phyloP scores from a whole-genome alignment of 2,888 invertebrate genomes.

The Erebia palarica region DNA sequence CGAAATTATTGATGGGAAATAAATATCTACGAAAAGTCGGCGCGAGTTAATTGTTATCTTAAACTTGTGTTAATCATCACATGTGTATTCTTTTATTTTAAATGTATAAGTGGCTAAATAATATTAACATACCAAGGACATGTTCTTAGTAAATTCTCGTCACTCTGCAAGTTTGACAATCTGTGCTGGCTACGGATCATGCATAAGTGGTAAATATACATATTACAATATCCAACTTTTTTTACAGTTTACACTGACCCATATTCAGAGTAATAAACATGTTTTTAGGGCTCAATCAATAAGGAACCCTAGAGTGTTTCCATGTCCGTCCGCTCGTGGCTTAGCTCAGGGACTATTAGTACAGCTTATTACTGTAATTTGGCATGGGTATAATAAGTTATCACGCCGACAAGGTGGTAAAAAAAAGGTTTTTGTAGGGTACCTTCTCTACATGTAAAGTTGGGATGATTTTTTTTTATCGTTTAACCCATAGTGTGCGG shows the following conservation, averaged over 20 bases:
- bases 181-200: conserved; percentile 70
- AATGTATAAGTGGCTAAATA: conserved; percentile 65
- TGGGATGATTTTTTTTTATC: too few species aligned
- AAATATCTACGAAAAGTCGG: conserved; percentile 31
- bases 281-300: too few species aligned
- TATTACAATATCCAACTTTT: conserved; percentile 23
- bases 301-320: too few species aligned
- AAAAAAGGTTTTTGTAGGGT: too few species aligned
- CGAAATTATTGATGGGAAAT: conserved; percentile 39
- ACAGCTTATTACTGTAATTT: too few species aligned
- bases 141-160: conserved; percentile 76
- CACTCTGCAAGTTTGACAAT: conserved; percentile 71
- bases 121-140: conserved; percentile 75
- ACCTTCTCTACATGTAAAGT: too few species aligned
- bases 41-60: conserved; percentile 34
- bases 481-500: too few species aligned
- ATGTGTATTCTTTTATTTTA: conserved; percentile 48
- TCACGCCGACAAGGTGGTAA: too few species aligned
- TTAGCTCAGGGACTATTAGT: too few species aligned
- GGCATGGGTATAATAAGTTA: too few species aligned
- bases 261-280: conserved; percentile 6
- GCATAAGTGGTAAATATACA: conserved; percentile 67
- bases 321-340: too few species aligned
- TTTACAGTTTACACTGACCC: conserved; percentile 14
- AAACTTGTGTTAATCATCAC: conserved; percentile 21